Percentiles rank a stretch among this genome's conserved stretches.
phyloP scores from a whole-genome alignment of 2,888 invertebrate species.

The Chalcosyrphus nemorum region DNA sequence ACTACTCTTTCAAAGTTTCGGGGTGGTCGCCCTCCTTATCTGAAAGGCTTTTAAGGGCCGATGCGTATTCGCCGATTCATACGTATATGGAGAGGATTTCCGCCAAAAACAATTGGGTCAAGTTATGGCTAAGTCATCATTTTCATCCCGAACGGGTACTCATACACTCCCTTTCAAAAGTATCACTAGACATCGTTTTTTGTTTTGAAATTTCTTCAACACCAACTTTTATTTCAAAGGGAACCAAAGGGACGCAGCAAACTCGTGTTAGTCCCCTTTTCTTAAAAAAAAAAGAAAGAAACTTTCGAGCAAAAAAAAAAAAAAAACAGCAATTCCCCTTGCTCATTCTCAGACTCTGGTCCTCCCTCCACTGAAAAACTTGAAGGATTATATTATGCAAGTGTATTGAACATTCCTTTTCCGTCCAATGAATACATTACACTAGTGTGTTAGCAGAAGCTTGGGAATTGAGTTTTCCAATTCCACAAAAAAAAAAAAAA shows the following conservation, averaged over 20 bases:
- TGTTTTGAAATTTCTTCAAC: conserved; percentile 19
- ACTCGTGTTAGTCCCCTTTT: background rate
- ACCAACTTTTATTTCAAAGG: conserved; percentile 20
- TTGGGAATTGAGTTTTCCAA: conserved; percentile 71
- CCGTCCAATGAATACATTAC: conserved; percentile 68
- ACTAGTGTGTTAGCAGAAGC: conserved; percentile 61
- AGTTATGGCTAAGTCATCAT: background rate
- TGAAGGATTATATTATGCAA: conserved; percentile 55
- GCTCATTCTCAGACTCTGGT: conserved; percentile 1
- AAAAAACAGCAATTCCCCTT: conserved; percentile 32
- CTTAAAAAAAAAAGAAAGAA: background rate
- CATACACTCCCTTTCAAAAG: conserved; percentile 13
- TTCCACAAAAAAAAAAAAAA: conserved; percentile 36
- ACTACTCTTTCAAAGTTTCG: no score
- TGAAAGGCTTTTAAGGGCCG: no score
- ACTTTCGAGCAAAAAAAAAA: conserved; percentile 2
- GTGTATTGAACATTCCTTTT: conserved; percentile 61
- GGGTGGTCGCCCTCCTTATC: no score
- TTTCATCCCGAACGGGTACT: background rate
- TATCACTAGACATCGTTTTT: conserved; percentile 33
- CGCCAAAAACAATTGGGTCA: conserved; percentile 7
- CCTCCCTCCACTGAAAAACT: background rate
- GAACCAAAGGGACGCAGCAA: background rate
- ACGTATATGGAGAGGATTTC: no score
- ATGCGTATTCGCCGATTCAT: no score